Evolutionary conservation across 1,140 invertebrate species (phyloP).

Genomic region (Bombus pyrosoma): DNA sequence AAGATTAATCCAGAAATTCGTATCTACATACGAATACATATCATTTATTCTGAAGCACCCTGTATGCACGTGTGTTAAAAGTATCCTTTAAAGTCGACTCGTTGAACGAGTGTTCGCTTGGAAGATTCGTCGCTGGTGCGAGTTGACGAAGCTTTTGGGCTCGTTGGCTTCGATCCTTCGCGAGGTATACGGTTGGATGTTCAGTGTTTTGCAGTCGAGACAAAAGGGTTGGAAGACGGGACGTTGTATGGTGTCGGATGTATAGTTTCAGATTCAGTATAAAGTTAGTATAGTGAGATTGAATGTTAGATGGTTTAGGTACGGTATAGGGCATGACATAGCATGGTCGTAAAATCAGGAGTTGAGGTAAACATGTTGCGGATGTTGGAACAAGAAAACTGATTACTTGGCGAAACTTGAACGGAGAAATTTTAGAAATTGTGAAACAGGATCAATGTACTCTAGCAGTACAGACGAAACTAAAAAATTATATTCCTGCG

Average conservation of each 20-base stretch:
- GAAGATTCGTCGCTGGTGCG: constrained; percentile 13
- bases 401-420: background rate
- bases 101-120: background rate
- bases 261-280: background rate
- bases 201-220: background rate
- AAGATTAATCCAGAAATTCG: too few relatives aligned
- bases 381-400: background rate
- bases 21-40: too few relatives aligned
- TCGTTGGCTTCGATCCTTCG: background rate
- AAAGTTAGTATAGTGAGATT: background rate
- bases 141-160: background rate
- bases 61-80: background rate
- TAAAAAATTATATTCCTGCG: too few relatives aligned
- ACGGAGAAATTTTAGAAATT: background rate
- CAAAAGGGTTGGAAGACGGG: background rate
- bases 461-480: background rate
- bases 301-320: background rate
- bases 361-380: background rate
- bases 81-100: background rate
- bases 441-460: background rate
- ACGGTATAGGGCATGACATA: background rate
- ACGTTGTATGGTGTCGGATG: background rate
- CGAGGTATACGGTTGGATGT: background rate
- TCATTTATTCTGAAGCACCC: background rate
- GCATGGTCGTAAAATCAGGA: background rate